phyloP scores from a whole-genome alignment of 2,888 invertebrate species.

The Xylophagus ater region DNA sequence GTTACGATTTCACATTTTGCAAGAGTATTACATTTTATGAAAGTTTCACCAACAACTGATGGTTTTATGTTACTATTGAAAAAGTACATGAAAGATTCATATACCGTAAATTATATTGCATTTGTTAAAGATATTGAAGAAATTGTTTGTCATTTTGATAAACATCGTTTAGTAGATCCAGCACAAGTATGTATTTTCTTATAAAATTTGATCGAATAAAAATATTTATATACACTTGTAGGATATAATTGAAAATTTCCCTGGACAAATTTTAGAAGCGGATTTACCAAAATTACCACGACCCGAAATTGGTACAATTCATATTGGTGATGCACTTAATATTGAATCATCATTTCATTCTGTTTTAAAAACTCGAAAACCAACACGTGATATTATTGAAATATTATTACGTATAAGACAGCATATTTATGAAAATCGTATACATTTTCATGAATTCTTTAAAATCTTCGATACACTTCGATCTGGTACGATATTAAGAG shows the following conservation, averaged over 20 bases:
- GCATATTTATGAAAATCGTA: conserved; percentile 50
- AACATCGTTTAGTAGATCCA: conserved; percentile 42
- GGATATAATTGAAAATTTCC: conserved; percentile 47
- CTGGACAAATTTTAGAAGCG: conserved; percentile 53
- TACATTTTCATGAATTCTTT: conserved; percentile 58
- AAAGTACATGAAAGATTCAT: conserved; percentile 62
- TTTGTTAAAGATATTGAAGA: conserved; percentile 58
- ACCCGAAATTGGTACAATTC: conserved; percentile 50
- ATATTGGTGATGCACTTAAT: conserved; percentile 43
- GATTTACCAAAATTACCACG: conserved; percentile 56
- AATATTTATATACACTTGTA: conserved; percentile 2
- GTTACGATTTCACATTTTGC: conserved; percentile 69
- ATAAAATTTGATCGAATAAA: background rate
- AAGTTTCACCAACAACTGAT: conserved; percentile 54
- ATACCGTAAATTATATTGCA: conserved; percentile 66
- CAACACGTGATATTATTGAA: conserved; percentile 3
- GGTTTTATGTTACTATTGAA: conserved; percentile 65
- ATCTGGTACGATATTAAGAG: conserved; percentile 54
- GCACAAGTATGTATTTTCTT: conserved; percentile 41
- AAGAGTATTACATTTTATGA: conserved; percentile 58
- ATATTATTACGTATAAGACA: conserved; percentile 45
- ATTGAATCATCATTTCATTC: conserved; percentile 49
- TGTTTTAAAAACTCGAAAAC: conserved; percentile 40
- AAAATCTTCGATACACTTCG: conserved; percentile 59
- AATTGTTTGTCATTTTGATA: conserved; percentile 48